Evolutionary conservation across 1,140 invertebrate species (phyloP).

Genomic region (Atta colombica): DNA sequence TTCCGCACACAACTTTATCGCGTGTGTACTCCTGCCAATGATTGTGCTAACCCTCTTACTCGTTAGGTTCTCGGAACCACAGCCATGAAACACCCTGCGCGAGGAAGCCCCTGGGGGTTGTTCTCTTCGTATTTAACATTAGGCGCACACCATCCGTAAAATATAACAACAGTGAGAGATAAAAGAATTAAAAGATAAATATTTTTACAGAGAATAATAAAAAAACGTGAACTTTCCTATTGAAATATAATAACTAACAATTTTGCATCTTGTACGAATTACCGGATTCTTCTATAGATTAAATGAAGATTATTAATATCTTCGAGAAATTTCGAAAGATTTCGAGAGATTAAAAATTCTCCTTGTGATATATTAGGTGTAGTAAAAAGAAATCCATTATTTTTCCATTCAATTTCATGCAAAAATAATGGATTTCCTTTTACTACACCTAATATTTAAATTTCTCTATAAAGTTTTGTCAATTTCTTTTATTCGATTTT

Average conservation of each 20-base stretch:
- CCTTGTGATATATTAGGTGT: too few relatives aligned
- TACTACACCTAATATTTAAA: not conserved
- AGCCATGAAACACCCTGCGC: constrained; percentile 64
- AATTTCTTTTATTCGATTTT: not conserved
- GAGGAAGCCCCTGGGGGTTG: constrained; percentile 70
- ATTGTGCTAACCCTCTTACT: constrained; percentile 36
- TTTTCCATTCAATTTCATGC: too few relatives aligned
- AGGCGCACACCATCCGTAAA: constrained; percentile 11
- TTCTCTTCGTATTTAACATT: constrained; percentile 6
- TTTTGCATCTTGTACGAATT: not conserved
- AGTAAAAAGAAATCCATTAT: too few relatives aligned
- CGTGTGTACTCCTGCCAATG: not conserved
- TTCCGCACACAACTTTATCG: not conserved
- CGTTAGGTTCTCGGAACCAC: constrained; percentile 72
- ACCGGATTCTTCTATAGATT: not conserved
- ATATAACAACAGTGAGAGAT: not conserved
- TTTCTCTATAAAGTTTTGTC: not conserved
- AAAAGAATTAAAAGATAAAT: not conserved
- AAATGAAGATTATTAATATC: not conserved
- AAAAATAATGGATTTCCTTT: too few relatives aligned
- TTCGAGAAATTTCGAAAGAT: not conserved
- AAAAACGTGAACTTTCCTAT: not conserved
- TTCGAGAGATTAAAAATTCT: not conserved
- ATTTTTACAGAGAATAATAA: not conserved
- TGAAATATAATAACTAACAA: not conserved